Conservation (phyloP, 2,113 vertebrate genomes). For the Chauna torquata region DNA sequence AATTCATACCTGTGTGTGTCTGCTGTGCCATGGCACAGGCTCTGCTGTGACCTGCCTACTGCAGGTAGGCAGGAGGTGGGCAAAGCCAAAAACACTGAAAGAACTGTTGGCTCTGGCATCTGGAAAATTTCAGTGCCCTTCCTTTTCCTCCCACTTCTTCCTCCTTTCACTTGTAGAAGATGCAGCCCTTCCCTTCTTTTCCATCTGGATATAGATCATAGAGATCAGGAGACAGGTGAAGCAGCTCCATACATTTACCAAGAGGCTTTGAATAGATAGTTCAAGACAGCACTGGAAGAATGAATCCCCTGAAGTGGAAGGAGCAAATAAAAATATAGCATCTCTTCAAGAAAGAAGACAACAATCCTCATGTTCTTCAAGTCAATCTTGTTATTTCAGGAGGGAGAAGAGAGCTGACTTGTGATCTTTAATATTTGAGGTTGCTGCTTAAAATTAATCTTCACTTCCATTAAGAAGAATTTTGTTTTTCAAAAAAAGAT, state of each 20-base stretch:
- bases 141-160: not conserved
- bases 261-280: not conserved
- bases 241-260: not conserved
- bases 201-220: not conserved
- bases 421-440: not conserved
- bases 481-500: not conserved
- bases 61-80: not conserved
- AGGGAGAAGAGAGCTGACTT: not conserved
- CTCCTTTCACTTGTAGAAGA: not conserved
- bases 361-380: not conserved
- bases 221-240: not conserved
- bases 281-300: not conserved
- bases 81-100: not conserved
- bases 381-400: not conserved
- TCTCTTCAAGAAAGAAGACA: not conserved
- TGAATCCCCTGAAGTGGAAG: not conserved
- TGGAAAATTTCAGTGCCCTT: not conserved
- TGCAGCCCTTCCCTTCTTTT: not conserved
- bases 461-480: not conserved
- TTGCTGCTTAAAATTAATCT: not conserved
- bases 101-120: not conserved
- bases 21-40: not conserved
- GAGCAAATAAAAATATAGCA: not conserved
- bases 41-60: not conserved
- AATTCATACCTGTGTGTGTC: not conserved